phyloP scores from a whole-genome alignment of 2,797 vertebrate genomes.

The Spea hammondii region DNA sequence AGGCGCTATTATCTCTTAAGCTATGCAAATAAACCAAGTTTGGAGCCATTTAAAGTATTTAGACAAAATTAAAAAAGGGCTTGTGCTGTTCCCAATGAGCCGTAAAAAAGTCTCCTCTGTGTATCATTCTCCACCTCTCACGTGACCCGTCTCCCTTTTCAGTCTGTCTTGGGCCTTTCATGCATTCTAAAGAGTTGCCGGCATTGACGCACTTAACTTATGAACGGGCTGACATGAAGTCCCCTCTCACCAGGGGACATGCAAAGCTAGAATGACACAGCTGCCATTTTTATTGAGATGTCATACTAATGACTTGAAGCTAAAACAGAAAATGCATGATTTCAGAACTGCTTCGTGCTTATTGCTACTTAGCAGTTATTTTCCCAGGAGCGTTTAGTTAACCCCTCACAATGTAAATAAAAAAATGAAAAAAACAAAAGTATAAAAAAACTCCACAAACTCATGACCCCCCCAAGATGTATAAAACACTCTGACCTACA shows the following conservation, averaged over 20 bases:
- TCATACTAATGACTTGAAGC: constrained; percentile 16
- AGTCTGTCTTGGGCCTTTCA: constrained; percentile 38
- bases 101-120: constrained; percentile 60
- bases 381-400: too few species aligned
- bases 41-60: constrained; percentile 64
- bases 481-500: too few species aligned
- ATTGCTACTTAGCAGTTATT: not conserved
- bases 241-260: constrained; percentile 20
- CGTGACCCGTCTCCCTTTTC: constrained; percentile 23
- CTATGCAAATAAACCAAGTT: constrained; percentile 65
- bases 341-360: not conserved
- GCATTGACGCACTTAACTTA: constrained; percentile 7
- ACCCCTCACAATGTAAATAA: too few species aligned
- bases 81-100: constrained; percentile 66
- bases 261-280: constrained; percentile 6
- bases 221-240: constrained; percentile 29
- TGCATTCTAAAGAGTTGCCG: constrained; percentile 41
- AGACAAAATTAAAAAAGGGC: constrained; percentile 62
- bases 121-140: constrained; percentile 46
- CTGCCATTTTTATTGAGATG: constrained; percentile 29
- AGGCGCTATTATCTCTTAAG: constrained; percentile 63
- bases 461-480: too few species aligned
- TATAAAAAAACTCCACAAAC: not conserved
- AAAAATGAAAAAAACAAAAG: not conserved
- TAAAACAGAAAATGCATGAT: constrained; percentile 5